Evolutionary conservation across 2,797 vertebrate genomes (phyloP), one percentile per base, ranked within the genome.

Genomic region (Rhabdomys pumilio): DNA sequence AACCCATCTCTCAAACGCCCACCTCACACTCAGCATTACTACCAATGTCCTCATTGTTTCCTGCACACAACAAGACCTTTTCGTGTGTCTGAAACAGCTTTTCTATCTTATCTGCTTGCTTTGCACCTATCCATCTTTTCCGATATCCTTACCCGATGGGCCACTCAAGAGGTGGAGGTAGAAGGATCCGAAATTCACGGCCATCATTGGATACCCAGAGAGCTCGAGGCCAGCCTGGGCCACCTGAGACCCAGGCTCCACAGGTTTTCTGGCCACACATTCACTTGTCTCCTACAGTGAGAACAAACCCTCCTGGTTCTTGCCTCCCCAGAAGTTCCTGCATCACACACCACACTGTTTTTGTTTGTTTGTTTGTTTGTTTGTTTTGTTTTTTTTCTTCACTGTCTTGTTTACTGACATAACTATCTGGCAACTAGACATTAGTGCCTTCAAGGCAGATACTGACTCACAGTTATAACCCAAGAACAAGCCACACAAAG

Each of bases 401-500:
- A 61, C 38, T 61, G 15, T 44, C 81, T 61, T 83, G n/a, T 44
- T 77, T 93, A 63, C 63, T 72, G 44, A 77, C 15, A 65, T 29
- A 69, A 47, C 53, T 77, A 22, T 89, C 24, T 88, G 63, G 26
- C 77, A 80, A 3, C 1, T 14, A 65, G 34, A 38, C 26, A 38
- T 90, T 69, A 67, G 47, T 81, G 31, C 41, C 79, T 85, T 95
- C 53, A 75, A 89, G n/a, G 38, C 55, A 89, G 22, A 59, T 47
- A 67, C 24, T 75, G 72, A 89, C 44, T 91, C 41, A 67, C 41
- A 84, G 31, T 41, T 8, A 38, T 29, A 91, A 75, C 88, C 65
- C 31, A 81, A 44, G 38, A 61, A 41, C 83, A 90, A 89, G 79
- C 57, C 41, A 76, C 84, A 41, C 31, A 29, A 69, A 93, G 34